Conservation (phyloP, 2,113 vertebrate genomes). For the Gobio gobio region DNA sequence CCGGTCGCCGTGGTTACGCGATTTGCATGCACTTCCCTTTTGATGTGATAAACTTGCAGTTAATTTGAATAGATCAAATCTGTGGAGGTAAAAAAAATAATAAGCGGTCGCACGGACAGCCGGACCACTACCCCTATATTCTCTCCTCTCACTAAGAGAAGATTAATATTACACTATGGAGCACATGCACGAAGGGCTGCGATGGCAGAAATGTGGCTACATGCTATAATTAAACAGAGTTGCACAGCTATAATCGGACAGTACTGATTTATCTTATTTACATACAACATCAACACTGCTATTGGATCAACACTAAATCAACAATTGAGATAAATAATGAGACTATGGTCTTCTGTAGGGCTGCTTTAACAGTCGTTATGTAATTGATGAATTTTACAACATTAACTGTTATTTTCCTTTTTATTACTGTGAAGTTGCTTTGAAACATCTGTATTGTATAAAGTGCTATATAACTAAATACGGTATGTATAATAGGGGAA, state of each 20-base stretch:
- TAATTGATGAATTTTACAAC: not conserved
- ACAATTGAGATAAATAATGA: not conserved
- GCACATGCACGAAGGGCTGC: not conserved
- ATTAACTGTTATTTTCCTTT: not conserved
- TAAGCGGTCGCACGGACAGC: slow-evolving; percentile 37
- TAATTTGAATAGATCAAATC: slow-evolving; percentile 51
- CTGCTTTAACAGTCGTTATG: not conserved
- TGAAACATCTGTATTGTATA: not conserved
- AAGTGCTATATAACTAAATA: not conserved
- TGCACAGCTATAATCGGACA: not conserved
- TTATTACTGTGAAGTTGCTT: not conserved
- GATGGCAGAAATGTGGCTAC: not conserved
- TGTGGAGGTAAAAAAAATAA: slow-evolving; percentile 40
- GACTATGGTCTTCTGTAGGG: not conserved
- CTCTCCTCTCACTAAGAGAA: not conserved
- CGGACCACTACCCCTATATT: not conserved
- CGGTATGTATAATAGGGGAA: not conserved
- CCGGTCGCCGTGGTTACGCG: slow-evolving; percentile 54
- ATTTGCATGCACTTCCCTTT: slow-evolving; percentile 58
- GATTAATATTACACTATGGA: slow-evolving; percentile 7
- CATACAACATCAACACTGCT: not conserved
- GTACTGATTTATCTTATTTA: not conserved
- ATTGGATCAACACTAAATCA: not conserved
- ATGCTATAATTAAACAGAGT: not conserved
- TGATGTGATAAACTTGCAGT: slow-evolving; percentile 58